Base-by-base conservation (phyloP, 2,113 vertebrate species). In the Mesoclemmys tuberculata region DNA sequence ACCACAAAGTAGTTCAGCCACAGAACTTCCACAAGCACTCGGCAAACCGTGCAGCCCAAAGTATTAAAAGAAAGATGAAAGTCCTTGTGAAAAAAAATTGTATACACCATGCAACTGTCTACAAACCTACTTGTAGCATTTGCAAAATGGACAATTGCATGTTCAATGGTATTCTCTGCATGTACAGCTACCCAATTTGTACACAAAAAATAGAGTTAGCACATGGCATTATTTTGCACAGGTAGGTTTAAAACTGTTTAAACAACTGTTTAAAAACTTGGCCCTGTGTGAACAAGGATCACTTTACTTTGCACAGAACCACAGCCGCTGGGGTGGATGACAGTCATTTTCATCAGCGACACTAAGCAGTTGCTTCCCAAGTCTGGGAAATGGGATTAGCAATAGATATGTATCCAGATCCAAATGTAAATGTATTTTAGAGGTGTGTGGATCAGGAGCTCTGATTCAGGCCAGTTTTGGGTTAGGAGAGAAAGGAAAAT, bases 371-470 rank as follows among this genome's bases (percentile, higher is more conserved):
- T 68, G 35, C 19, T 68, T 18, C 64, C 64, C 35, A 12, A 9
- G 27, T 58, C 71, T 74, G 77, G 31, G 35, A 85, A 88, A 8
- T 81, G 7, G 77, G 8, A 38, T 38, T 5, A 83, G 26, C 12
- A 44, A 77, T 77, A 85, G 54, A 83, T 49, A 80, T 0, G 0
- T 82, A 82, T 38, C 22, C 81, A 89, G 21, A 77, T 64, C 64
- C 41, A 64, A 87, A 80, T 52, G 80, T 90, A 46, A 71, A 38
- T 5, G 2, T 0, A 0, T 8, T 52, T 71, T 83, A 81, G 29
- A 90, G 26, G 44, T 56, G 44, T 56, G 74, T 80, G 51, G 31
- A 41, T 81, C 0, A 0, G 35, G 2, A 71, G 16, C 2, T 0
- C 35, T 74, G 89, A 89, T 51, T 27, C 13, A 1, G 8, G 13